Conservation (phyloP, 2,113 vertebrate species). For the Muscicapa adusta region DNA sequence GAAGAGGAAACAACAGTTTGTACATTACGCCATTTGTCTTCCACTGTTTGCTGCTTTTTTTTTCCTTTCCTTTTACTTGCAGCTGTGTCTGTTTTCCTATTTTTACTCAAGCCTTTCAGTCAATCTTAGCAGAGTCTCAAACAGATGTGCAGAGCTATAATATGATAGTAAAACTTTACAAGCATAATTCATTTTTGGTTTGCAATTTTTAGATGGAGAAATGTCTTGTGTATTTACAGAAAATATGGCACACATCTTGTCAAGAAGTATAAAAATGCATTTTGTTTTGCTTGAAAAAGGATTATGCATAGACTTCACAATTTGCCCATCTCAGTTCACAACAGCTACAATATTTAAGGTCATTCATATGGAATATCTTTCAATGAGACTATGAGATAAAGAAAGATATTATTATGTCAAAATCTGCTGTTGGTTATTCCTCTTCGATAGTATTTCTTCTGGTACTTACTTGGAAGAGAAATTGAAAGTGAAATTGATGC, state of each 20-base stretch:
- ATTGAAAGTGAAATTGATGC: constrained; percentile 16
- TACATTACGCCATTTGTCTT: not conserved
- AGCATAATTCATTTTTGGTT: constrained; percentile 31
- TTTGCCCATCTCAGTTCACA: not conserved
- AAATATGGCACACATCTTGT: constrained; percentile 5
- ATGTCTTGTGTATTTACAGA: constrained; percentile 28
- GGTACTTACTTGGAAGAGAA: not conserved
- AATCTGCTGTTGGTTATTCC: not conserved
- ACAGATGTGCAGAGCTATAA: constrained; percentile 46
- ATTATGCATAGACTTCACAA: not conserved
- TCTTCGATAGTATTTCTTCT: not conserved
- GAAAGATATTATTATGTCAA: not conserved
- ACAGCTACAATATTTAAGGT: not conserved
- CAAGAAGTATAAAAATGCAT: not conserved
- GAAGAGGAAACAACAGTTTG: not conserved
- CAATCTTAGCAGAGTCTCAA: constrained; percentile 9
- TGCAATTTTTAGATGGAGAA: constrained; percentile 32
- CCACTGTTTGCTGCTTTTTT: not conserved
- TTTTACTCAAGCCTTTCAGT: constrained; percentile 40
- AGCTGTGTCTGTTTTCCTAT: constrained; percentile 39
- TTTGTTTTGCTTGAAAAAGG: not conserved
- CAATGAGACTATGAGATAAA: constrained; percentile 7
- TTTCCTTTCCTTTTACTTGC: not conserved
- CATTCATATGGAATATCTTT: not conserved
- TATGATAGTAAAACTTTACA: constrained; percentile 33